Percentiles rank a stretch among this genome's conserved stretches.
These are phyloP conservation scores for Drosophila varians DNA, from an alignment of 1,140 invertebrate genomes.

Conservation along the genomic window DNA sequence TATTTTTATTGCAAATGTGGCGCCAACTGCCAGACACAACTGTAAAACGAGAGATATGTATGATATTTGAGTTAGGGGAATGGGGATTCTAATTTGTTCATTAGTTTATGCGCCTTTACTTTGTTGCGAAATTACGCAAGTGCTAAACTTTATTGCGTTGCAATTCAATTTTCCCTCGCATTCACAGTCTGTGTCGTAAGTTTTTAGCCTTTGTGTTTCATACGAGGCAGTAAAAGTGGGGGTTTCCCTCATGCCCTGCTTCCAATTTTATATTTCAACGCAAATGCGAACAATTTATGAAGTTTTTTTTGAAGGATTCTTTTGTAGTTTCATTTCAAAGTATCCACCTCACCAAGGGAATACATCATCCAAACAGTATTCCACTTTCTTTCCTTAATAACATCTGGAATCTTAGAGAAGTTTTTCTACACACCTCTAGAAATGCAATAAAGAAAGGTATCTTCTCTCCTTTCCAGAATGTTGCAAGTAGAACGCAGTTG, in stretches of 20 bases:
- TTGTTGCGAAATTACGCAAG: slow-evolving; percentile 72
- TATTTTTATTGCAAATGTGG: slow-evolving; percentile 67
- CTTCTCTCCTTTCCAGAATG: neutral
- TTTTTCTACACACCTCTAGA: too few species aligned
- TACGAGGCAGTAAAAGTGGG: too few species aligned
- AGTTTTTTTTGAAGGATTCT: too few species aligned
- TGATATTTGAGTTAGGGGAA: neutral
- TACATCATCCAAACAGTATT: too few species aligned
- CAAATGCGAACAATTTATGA: too few species aligned
- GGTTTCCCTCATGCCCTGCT: too few species aligned
- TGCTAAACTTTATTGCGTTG: slow-evolving; percentile 69
- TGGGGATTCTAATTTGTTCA: slow-evolving; percentile 53
- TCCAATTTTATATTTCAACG: too few species aligned
- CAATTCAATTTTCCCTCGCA: slow-evolving; percentile 71
- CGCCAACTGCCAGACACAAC: slow-evolving; percentile 56
- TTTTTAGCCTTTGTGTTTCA: neutral
- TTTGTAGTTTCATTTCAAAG: too few species aligned
- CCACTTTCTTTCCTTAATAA: too few species aligned
- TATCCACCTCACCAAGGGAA: too few species aligned
- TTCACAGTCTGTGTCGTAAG: slow-evolving; percentile 18
- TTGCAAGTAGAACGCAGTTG: neutral
- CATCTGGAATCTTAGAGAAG: too few species aligned
- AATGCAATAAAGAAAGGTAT: too few species aligned
- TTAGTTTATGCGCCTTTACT: slow-evolving; percentile 60
- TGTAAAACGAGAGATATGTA: slow-evolving; percentile 5